These are phyloP conservation scores for Myotis findleyi DNA, from an alignment of 2,797 vertebrate genomes.

Conservation along the genomic window DNA sequence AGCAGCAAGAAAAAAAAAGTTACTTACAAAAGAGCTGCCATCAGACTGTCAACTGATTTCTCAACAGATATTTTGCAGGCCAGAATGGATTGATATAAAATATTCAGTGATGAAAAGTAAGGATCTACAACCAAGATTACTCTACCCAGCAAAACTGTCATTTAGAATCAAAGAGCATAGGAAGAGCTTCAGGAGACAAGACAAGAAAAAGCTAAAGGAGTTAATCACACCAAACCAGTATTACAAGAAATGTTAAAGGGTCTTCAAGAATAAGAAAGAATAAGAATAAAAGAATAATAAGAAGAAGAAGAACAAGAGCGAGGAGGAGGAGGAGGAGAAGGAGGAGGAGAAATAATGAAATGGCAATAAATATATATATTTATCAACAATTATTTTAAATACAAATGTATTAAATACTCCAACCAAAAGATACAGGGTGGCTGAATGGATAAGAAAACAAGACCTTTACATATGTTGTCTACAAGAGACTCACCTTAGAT, in stretches of 20 bases:
- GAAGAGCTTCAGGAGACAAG: neutral
- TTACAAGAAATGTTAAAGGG: neutral
- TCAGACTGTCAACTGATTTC: neutral
- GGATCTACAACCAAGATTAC: neutral
- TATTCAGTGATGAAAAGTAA: neutral
- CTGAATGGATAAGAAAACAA: neutral
- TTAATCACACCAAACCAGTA: neutral
- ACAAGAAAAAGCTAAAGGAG: neutral
- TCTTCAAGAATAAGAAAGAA: neutral
- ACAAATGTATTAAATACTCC: neutral
- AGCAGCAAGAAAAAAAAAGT: neutral
- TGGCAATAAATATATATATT: neutral
- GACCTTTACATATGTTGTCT: neutral
- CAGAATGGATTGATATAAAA: neutral
- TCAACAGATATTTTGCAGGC: neutral
- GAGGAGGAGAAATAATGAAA: neutral
- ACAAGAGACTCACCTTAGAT: neutral
- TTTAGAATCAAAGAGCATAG: neutral
- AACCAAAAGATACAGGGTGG: neutral
- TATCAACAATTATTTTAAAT: neutral
- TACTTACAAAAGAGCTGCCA: neutral
- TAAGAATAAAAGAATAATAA: neutral
- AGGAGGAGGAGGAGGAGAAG: too few relatives aligned
- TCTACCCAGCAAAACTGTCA: neutral
- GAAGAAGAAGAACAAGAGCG: neutral